Evolutionary conservation across 2,888 invertebrate genomes (phyloP), one percentile per base, ranked within the genome.

Genomic region (Xanthia icteritia): DNA sequence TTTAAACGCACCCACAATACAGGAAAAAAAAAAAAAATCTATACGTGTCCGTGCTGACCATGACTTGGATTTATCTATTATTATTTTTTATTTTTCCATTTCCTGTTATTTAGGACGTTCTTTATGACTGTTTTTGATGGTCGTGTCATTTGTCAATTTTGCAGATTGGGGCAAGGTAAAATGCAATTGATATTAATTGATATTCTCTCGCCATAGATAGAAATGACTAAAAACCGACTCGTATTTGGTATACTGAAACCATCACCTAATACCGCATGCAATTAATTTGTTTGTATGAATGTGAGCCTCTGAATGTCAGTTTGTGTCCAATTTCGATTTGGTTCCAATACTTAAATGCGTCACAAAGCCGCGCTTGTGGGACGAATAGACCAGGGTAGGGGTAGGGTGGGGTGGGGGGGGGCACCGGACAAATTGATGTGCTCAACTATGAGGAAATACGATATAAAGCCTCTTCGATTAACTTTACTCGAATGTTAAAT

Each of bases 361-460:
- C 42, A 81, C 67, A 67, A 66, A 70, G 56, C 60, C 54, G 51
- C n/a, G 77, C 20, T 31, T 20, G 67, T 36, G 27, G 58, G 31
- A 36, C 20, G 42, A 31, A 60, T 51, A 60, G 51, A 6, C 51
- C 58, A 1, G n/a, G 23, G 15, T 15, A 23, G 67, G 27, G 36
- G 23, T 3, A 13, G 0, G 5, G 42, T n/a, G 11, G 13, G 60
- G 13, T 23, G 11, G 0, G 17, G 23, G 39, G 6, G 0, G 23
- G 15, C 11, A 9, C 5, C 13, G 27, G 23, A 9, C 20, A n/a
- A 20, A 67, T 61, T 78, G 20, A 61, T 54, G 69, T 68, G 61
- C 45, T 61, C 78, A 45, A 61, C 77, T 78, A 61, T 77, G 78
- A 45, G 78, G 68, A 77, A 78, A 78, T 68, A 27, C 36, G 67